Evolutionary conservation across 1,140 invertebrate species (phyloP).

Genomic region (Doryteuthis pealeii): DNA sequence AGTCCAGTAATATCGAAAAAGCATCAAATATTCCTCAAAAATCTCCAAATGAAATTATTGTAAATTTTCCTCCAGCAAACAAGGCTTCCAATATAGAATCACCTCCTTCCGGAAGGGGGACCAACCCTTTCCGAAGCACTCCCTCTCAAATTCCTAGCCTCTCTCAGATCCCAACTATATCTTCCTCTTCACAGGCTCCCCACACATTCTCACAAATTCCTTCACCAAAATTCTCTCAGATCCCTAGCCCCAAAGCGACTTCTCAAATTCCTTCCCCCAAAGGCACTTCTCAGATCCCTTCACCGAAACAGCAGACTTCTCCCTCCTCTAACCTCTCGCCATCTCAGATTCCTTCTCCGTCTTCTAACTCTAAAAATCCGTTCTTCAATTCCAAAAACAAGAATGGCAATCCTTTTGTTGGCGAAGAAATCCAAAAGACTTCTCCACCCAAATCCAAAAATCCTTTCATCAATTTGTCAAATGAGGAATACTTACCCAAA

Average conservation of each 20-base stretch:
- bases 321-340: background rate
- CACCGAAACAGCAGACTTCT: background rate
- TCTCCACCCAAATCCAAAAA: background rate
- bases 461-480: background rate
- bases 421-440: background rate
- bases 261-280: background rate
- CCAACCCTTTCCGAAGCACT: background rate
- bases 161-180: background rate
- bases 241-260: background rate
- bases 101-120: background rate
- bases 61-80: background rate
- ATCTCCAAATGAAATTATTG: background rate
- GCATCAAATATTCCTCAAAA: background rate
- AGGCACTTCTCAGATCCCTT: background rate
- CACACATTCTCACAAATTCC: background rate
- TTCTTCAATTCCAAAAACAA: conserved; percentile 4
- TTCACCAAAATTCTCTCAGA: background rate
- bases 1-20: background rate
- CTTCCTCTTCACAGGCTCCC: background rate
- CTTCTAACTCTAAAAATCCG: conserved; percentile 1
- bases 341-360: background rate
- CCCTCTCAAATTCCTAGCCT: background rate
- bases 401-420: background rate
- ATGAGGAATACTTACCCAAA: background rate
- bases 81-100: background rate